A percentile compares a stretch with the other conserved stretches of the same genome.
phyloP scores from a whole-genome alignment of 2,113 vertebrate genomes.

The Tachycineta bicolor region DNA sequence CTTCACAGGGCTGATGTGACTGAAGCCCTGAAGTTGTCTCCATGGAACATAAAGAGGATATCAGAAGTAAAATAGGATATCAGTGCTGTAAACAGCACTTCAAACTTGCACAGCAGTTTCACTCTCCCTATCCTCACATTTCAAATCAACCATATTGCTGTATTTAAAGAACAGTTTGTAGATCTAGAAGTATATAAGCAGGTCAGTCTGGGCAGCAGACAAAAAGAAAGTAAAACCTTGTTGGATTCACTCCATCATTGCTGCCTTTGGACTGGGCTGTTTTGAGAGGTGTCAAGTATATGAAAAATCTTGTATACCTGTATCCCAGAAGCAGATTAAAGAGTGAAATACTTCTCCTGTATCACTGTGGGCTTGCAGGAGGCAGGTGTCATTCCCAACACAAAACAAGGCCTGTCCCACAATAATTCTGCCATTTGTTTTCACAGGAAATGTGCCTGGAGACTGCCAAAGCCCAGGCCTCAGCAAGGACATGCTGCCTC shows the following conservation, averaged over 20 bases:
- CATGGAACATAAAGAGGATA: neutral
- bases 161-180: neutral
- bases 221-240: neutral
- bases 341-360: neutral
- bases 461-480: neutral
- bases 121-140: neutral
- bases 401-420: neutral
- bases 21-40: neutral
- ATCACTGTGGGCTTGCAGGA: neutral
- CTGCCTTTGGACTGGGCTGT: neutral
- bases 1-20: neutral
- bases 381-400: neutral
- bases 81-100: neutral
- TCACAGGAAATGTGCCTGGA: neutral
- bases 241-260: neutral
- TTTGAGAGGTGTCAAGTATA: neutral
- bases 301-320: neutral
- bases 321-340: neutral
- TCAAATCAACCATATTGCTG: accelerated
- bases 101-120: neutral
- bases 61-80: neutral
- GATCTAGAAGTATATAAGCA: neutral
- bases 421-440: neutral
- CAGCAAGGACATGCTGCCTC: neutral
- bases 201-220: neutral